phyloP scores from a whole-genome alignment of 1,140 invertebrate species.

The Drosophila quadrilineata region DNA sequence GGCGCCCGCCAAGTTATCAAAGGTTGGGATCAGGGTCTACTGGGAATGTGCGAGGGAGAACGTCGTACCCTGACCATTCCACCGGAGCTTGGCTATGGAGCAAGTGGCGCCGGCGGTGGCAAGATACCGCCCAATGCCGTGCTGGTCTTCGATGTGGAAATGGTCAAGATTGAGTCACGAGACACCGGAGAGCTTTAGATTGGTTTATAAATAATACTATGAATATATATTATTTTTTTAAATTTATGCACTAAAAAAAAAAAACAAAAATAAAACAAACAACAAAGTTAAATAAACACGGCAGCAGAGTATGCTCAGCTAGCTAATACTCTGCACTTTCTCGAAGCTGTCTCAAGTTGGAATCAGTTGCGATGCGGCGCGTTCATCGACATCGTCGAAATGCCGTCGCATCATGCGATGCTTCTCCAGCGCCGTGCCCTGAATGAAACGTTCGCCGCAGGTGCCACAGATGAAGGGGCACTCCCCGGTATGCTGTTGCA shows the following conservation, averaged over 20 bases:
- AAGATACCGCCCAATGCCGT: constrained; percentile 91
- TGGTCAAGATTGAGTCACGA: constrained; percentile 88
- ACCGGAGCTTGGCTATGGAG: constrained; percentile 91
- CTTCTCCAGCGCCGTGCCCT: constrained; percentile 62
- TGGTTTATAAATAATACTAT: neutral
- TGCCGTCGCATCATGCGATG: constrained; percentile 67
- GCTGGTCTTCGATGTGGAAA: constrained; percentile 92
- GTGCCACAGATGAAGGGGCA: constrained; percentile 62
- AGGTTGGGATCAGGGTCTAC: constrained; percentile 93
- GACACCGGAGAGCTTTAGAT: constrained; percentile 80
- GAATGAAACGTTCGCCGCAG: constrained; percentile 64
- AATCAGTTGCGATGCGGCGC: neutral
- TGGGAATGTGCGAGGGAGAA: constrained; percentile 94
- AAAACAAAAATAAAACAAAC: constrained; percentile 7
- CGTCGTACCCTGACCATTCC: constrained; percentile 92
- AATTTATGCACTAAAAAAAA: constrained; percentile 1
- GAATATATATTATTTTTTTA: neutral
- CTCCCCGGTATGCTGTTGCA: constrained; percentile 66
- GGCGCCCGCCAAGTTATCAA: constrained; percentile 91
- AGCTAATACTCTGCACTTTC: too few relatives aligned
- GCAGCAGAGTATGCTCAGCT: too few relatives aligned
- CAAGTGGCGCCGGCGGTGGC: constrained; percentile 88
- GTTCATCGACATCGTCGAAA: constrained; percentile 60
- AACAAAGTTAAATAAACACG: neutral
- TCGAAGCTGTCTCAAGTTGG: too few relatives aligned